Conservation (phyloP, 2,888 invertebrate species). For the Operophtera brumata region DNA sequence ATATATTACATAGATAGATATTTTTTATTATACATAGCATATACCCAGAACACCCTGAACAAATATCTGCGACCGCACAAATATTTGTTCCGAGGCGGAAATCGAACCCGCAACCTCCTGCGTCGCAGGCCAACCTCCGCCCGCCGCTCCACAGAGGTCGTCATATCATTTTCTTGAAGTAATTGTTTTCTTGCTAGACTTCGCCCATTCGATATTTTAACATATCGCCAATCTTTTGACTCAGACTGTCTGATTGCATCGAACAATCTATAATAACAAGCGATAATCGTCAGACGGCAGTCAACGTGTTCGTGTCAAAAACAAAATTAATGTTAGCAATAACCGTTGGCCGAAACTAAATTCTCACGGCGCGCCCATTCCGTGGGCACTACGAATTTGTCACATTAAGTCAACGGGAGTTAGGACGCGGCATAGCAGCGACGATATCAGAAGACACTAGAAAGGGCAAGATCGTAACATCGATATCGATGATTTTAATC, state of each 20-base stretch:
- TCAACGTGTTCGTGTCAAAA: slow-evolving; percentile 65
- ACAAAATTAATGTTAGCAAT: slow-evolving; percentile 62
- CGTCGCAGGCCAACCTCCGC: no score
- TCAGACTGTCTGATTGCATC: slow-evolving; percentile 42
- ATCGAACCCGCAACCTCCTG: no score
- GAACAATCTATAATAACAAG: slow-evolving; percentile 64
- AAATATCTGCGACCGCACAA: no score
- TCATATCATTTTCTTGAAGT: no score
- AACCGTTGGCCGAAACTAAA: slow-evolving; percentile 57
- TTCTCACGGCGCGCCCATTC: slow-evolving; percentile 62
- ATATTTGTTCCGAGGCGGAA: no score
- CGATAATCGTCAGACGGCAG: slow-evolving; percentile 51
- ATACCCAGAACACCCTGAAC: no score
- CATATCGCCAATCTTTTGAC: slow-evolving; percentile 37
- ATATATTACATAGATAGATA: no score
- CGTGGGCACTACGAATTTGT: slow-evolving; percentile 66
- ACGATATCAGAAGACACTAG: neutral
- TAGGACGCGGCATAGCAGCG: slow-evolving; percentile 21
- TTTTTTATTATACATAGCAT: no score
- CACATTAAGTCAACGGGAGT: slow-evolving; percentile 47
- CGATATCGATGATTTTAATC: neutral
- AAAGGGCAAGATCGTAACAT: neutral
- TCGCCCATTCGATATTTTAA: no score
- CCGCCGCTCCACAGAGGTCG: no score
- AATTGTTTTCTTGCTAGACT: no score